phyloP scores from a whole-genome alignment of 2,797 vertebrate species.

The Tokudaia muenninki region DNA sequence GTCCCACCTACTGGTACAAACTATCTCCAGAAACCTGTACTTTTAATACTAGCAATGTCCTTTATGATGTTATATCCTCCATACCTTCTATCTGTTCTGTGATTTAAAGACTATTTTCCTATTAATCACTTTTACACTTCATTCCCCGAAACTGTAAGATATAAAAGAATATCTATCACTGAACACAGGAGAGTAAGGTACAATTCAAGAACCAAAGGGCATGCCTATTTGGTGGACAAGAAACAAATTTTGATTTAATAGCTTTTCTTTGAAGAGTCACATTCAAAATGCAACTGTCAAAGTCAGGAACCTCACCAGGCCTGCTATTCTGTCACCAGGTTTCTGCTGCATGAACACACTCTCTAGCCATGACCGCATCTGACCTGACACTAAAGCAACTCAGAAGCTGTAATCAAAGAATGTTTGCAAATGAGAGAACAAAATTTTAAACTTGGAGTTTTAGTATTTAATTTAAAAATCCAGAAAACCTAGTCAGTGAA shows the following conservation, averaged over 20 bases:
- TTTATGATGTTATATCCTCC: background rate
- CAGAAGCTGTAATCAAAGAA: conserved; percentile 46
- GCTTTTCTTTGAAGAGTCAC: conserved; percentile 55
- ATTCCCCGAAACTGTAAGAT: conserved; percentile 32
- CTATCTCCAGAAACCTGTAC: background rate
- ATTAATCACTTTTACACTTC: conserved; percentile 30
- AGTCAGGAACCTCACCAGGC: conserved; percentile 36
- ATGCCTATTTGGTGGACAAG: background rate
- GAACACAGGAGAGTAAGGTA: conserved; percentile 43
- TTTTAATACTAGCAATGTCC: background rate
- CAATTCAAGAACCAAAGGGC: conserved; percentile 1
- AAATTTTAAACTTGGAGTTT: conserved; percentile 27
- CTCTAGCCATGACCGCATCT: background rate
- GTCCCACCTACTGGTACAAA: background rate
- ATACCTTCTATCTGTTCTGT: background rate
- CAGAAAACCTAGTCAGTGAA: background rate
- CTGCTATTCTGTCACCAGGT: background rate
- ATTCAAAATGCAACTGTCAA: conserved; percentile 64
- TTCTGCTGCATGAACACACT: conserved; percentile 33
- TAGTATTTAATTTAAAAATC: background rate
- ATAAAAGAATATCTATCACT: conserved; percentile 21
- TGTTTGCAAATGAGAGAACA: conserved; percentile 42
- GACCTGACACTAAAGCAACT: background rate
- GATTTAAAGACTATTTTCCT: conserved; percentile 53
- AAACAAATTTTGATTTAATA: conserved; percentile 28